Conservation (phyloP, 2,888 invertebrate genomes). For the Chloromyia formosa region DNA sequence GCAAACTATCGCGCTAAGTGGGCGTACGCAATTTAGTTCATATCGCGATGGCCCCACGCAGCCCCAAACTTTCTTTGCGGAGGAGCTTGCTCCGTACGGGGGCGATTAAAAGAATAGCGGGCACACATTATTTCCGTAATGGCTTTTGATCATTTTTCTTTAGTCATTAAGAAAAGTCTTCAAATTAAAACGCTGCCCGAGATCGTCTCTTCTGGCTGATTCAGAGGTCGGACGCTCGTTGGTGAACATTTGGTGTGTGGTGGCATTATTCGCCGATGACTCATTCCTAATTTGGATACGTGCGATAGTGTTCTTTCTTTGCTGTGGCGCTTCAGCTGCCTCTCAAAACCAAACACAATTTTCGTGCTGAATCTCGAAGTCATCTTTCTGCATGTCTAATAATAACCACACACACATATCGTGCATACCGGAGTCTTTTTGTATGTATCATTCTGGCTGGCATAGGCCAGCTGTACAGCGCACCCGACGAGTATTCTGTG, state of each 20-base stretch:
- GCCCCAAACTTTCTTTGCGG: not conserved
- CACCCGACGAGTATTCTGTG: too few species aligned
- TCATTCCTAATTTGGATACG: constrained; percentile 35
- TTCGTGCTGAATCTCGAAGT: constrained; percentile 24
- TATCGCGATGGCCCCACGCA: constrained; percentile 7
- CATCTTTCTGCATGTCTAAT: constrained; percentile 39
- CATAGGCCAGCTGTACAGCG: too few species aligned
- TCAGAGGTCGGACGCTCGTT: not conserved
- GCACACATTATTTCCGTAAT: not conserved
- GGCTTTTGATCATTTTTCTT: not conserved
- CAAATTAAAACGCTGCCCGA: not conserved
- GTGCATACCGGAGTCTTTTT: too few species aligned
- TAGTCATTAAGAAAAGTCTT: not conserved
- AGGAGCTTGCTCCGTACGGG: not conserved
- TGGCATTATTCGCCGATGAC: constrained; percentile 20
- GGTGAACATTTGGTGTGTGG: constrained; percentile 28
- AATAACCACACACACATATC: constrained; percentile 21
- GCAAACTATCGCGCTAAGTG: not conserved
- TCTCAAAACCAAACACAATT: not conserved
- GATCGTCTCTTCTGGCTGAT: not conserved
- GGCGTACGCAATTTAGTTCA: not conserved
- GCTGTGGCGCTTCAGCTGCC: not conserved
- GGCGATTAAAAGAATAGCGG: constrained; percentile 5
- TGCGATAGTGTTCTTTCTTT: not conserved
- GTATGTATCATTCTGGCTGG: too few species aligned